A percentile compares a stretch with the other conserved stretches of the same genome.
phyloP scores from a whole-genome alignment of 2,113 vertebrate species.

The Coryphaenoides rupestris region DNA sequence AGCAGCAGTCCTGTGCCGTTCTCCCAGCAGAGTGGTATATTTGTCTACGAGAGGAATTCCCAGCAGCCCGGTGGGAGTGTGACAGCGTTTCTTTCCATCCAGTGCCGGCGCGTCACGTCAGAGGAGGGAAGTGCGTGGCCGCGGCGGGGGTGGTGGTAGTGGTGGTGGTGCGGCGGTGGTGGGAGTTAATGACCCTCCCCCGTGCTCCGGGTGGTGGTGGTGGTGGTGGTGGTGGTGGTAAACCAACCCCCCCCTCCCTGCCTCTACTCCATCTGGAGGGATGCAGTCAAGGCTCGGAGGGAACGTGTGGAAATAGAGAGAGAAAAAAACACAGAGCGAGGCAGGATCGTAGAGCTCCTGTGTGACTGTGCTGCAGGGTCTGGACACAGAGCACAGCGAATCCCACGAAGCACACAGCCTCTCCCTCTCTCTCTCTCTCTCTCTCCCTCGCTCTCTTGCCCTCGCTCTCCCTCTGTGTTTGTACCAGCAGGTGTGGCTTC shows the following conservation, averaged over 20 bases:
- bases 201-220: no score
- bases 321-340: constrained; percentile 32
- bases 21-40: constrained; percentile 12
- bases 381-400: constrained; percentile 61
- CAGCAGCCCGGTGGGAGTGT: constrained; percentile 6
- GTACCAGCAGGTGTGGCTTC: constrained; percentile 75
- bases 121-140: constrained; percentile 36
- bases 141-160: neutral
- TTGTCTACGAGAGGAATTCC: constrained; percentile 34
- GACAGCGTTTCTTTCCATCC: constrained; percentile 23
- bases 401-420: constrained; percentile 32
- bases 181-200: constrained; percentile 60
- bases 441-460: constrained; percentile 3
- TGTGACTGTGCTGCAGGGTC: constrained; percentile 43
- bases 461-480: no score
- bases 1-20: neutral
- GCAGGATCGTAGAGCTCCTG: constrained; percentile 24
- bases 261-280: neutral
- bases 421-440: constrained; percentile 21
- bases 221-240: constrained; percentile 15
- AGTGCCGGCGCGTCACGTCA: constrained; percentile 25
- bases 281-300: neutral
- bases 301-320: constrained; percentile 32
- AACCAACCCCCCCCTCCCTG: no score
- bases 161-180: constrained; percentile 17